Conservation (phyloP, 2,888 invertebrate genomes). For the Aelia acuminata region DNA sequence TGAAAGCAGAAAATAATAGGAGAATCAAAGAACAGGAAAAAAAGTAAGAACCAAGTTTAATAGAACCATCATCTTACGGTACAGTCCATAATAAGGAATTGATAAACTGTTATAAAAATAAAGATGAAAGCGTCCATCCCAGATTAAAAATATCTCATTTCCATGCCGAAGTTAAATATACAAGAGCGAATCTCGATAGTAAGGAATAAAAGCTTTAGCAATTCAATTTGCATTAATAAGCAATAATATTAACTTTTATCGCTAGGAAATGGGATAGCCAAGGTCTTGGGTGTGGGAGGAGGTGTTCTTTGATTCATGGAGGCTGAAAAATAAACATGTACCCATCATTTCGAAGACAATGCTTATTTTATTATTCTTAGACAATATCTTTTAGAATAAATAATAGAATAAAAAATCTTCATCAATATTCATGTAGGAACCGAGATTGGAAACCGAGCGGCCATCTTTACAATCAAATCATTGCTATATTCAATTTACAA, state of each 20-base stretch:
- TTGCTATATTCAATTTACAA: slow-evolving; percentile 25
- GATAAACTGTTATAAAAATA: slow-evolving; percentile 9
- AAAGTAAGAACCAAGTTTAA: background rate
- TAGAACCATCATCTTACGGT: background rate
- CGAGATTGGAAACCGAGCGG: background rate
- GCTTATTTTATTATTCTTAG: background rate
- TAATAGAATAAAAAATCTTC: background rate
- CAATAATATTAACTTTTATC: slow-evolving; percentile 48
- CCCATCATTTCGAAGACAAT: background rate
- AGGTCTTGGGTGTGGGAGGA: background rate
- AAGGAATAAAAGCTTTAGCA: slow-evolving; percentile 22
- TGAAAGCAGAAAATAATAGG: background rate
- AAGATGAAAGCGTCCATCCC: background rate
- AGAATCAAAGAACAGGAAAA: background rate
- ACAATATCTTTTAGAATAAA: background rate
- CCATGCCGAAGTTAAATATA: background rate
- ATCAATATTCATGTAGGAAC: background rate
- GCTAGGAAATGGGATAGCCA: slow-evolving; percentile 26
- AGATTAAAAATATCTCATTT: slow-evolving; percentile 24
- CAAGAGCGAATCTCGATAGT: background rate
- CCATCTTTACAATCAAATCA: background rate
- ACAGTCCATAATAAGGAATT: background rate
- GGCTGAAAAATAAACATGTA: background rate
- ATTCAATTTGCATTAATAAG: slow-evolving; percentile 48
- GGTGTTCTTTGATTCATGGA: slow-evolving; percentile 10